These are phyloP conservation scores for Drosophila trapezifrons DNA, from an alignment of 1,140 invertebrate species.

Conservation along the genomic window DNA sequence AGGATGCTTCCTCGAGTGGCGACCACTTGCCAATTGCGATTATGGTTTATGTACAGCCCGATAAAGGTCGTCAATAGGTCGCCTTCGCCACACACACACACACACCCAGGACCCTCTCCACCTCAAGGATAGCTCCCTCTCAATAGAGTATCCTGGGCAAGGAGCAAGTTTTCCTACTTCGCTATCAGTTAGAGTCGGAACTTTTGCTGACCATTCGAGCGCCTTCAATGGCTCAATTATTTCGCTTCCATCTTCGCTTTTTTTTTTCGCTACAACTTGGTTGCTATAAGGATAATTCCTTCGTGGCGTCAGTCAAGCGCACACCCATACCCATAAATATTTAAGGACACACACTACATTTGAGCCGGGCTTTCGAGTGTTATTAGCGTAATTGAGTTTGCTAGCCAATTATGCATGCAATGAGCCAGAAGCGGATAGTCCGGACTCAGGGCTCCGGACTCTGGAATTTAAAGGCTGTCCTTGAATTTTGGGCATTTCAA, in stretches of 20 bases:
- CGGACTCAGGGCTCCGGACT: background rate
- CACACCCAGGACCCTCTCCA: conserved; percentile 13
- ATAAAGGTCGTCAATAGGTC: conserved; percentile 82
- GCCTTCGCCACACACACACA: conserved; percentile 49
- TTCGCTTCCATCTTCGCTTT: conserved; percentile 27
- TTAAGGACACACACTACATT: conserved; percentile 40
- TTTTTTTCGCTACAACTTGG: conserved; percentile 45
- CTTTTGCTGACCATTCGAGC: conserved; percentile 73
- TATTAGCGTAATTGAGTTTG: conserved; percentile 64
- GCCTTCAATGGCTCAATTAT: conserved; percentile 81
- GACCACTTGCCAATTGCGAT: conserved; percentile 82
- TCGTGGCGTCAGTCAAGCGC: conserved; percentile 40
- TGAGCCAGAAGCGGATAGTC: conserved; percentile 14
- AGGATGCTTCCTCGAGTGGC: conserved; percentile 68
- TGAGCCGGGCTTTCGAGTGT: conserved; percentile 52
- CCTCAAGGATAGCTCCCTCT: conserved; percentile 22
- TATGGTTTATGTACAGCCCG: conserved; percentile 77
- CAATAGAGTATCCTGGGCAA: conserved; percentile 41
- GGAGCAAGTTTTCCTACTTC: conserved; percentile 68
- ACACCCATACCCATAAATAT: conserved; percentile 50
- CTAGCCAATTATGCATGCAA: conserved; percentile 54
- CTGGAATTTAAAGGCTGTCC: conserved; percentile 45
- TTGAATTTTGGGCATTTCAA: conserved; percentile 39
- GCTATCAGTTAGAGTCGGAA: conserved; percentile 59
- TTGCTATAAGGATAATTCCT: conserved; percentile 44